A percentile compares a stretch with the other conserved stretches of the same genome.
phyloP scores from a whole-genome alignment of 2,113 vertebrate species.

The Muscicapa adusta region DNA sequence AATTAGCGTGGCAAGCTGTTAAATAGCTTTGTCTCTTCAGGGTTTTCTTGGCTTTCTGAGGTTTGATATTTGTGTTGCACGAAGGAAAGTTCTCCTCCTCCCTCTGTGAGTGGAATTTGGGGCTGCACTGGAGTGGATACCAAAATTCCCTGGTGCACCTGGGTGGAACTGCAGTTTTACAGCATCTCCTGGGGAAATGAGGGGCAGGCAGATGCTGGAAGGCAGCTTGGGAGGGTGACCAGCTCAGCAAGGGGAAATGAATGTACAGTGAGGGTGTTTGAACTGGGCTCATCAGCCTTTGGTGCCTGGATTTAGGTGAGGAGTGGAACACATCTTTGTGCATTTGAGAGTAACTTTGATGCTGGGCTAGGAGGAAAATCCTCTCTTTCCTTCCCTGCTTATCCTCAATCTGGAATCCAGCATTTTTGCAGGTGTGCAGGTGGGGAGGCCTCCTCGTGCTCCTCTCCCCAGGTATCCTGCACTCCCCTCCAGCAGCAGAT shows the following conservation, averaged over 20 bases:
- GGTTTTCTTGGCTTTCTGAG: background rate
- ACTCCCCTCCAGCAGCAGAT: background rate
- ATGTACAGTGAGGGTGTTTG: background rate
- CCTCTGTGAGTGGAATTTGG: background rate
- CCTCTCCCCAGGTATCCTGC: background rate
- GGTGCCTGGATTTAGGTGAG: accelerated
- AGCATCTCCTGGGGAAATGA: background rate
- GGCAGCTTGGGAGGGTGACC: background rate
- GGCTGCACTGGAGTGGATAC: accelerated
- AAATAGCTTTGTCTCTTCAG: background rate
- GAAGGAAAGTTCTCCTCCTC: background rate
- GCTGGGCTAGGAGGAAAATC: background rate
- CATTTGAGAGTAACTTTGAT: background rate
- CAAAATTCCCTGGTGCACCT: background rate
- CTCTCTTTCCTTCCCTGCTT: background rate
- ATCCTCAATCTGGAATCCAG: background rate
- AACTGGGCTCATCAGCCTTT: background rate
- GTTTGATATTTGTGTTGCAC: background rate
- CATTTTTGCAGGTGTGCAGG: background rate
- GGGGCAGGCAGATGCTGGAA: background rate
- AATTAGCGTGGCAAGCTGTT: background rate
- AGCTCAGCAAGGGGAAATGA: background rate
- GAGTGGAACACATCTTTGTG: background rate
- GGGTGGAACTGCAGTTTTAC: background rate
- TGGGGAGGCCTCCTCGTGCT: background rate